Evolutionary conservation across 2,797 vertebrate genomes (phyloP).

Genomic region (Poeciliopsis gracilis): DNA sequence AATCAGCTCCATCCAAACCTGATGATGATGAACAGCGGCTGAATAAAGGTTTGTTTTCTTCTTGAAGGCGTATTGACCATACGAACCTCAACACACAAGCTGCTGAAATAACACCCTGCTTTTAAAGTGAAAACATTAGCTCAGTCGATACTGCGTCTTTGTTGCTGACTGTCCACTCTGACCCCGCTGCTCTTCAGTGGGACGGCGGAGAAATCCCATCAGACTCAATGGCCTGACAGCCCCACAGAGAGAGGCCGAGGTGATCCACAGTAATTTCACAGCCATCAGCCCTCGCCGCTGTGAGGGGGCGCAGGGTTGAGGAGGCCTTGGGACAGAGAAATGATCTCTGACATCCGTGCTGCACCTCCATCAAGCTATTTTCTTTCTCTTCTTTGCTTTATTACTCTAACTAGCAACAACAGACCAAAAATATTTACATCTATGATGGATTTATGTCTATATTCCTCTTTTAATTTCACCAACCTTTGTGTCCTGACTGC

Average conservation of each 20-base stretch:
- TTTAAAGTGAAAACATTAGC: constrained; percentile 22
- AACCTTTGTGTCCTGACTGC: background rate
- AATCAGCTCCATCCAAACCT: background rate
- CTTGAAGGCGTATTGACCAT: background rate
- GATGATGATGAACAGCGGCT: background rate
- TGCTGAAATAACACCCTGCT: constrained; percentile 12
- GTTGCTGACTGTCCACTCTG: constrained; percentile 38
- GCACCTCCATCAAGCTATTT: constrained; percentile 5
- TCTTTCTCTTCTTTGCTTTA: background rate
- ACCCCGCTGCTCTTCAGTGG: constrained; percentile 46
- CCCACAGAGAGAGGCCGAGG: constrained; percentile 38
- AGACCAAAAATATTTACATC: background rate
- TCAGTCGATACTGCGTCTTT: background rate
- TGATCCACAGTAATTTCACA: constrained; percentile 69
- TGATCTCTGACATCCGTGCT: constrained; percentile 15
- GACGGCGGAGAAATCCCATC: constrained; percentile 50
- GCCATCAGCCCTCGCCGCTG: constrained; percentile 52
- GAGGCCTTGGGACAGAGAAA: constrained; percentile 25
- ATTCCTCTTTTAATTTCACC: background rate
- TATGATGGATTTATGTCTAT: background rate
- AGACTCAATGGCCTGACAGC: constrained; percentile 45
- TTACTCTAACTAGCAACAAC: background rate
- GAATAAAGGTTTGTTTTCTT: background rate
- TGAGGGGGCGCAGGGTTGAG: constrained; percentile 47
- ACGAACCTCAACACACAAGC: background rate